Evolutionary conservation across 2,113 vertebrate genomes (phyloP), one percentile per base, ranked within the genome.

Genomic region (Patagioenas fasciata): DNA sequence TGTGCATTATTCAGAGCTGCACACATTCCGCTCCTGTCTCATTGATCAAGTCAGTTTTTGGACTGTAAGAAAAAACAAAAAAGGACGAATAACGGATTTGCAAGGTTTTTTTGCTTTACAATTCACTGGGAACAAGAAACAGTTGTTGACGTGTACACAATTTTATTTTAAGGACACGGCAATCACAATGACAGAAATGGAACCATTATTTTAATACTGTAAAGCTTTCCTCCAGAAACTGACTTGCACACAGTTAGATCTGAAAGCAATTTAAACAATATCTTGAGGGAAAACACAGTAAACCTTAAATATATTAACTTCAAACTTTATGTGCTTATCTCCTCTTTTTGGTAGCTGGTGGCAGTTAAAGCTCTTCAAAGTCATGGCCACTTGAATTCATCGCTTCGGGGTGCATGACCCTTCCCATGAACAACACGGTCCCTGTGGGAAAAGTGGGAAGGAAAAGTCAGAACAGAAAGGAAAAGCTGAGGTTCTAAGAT

Each of bases 371-470:
- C 91, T 98, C 98, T 89, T 99, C 99, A 48, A 99, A 99, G 92
- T 99, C 98, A 7, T 98, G 98, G 95, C 98, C 98, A 38, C 96
- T 99, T 58, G 98, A 75, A 62, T 99, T 99, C 96, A 99, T 98
- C 73, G 98, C 98, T 96, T 99, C 99, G 5, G 99, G 99, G 94
- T 99, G 99, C 99, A 99, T 99, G 82, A 99, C 99, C 96, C 99
- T 98, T 74, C 99, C 99, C 99, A 99, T 99, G 97, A 99, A 99
- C 56, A 99, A 96, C 93, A 99, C 98, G 6, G 98, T 98, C 26
- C 99, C 99, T 99, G 88, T 48, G 60, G 85, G 66, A 47, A 71
- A 65, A 97, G 19, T 0, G 25, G 40, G 15, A 67, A 60, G 28
- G 40, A 21, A 42, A 95, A 9, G 69, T 92, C 40, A 95, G 56